Percentiles rank a stretch among this genome's conserved stretches.
phyloP scores from a whole-genome alignment of 2,113 vertebrate species.

The Setophaga coronata region DNA sequence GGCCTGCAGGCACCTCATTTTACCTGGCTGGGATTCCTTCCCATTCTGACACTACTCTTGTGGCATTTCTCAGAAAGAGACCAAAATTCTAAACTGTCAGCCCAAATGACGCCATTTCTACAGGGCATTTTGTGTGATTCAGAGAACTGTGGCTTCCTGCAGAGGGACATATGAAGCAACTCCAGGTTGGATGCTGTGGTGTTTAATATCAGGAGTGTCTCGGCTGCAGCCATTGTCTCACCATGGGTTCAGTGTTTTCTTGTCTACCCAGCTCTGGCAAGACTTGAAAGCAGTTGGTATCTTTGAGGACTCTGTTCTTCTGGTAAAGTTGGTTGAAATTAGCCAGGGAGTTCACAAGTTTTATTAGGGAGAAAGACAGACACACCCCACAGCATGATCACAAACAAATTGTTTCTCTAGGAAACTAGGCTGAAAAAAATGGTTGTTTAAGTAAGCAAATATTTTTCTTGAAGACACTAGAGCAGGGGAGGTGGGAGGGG shows the following conservation, averaged over 20 bases:
- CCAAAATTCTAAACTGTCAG: neutral
- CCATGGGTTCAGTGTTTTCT: neutral
- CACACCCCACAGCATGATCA: neutral
- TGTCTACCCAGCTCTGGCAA: neutral
- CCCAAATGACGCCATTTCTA: neutral
- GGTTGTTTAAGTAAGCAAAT: conserved; percentile 5
- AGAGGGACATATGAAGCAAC: neutral
- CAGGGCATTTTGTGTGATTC: neutral
- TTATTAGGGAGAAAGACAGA: neutral
- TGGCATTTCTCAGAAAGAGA: neutral
- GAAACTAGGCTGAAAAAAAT: neutral
- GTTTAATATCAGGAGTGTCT: neutral
- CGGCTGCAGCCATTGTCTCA: neutral
- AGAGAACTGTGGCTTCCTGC: neutral
- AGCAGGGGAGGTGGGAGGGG: neutral
- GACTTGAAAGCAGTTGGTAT: neutral
- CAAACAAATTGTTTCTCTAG: conserved; percentile 36
- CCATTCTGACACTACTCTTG: neutral
- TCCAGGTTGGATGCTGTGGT: conserved; percentile 1
- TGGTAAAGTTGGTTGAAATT: conserved; percentile 11
- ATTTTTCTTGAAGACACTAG: neutral
- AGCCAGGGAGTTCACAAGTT: neutral
- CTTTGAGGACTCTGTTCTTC: conserved; percentile 1
- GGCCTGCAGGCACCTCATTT: neutral
- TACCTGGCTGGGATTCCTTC: neutral